Percentiles rank a stretch among this genome's conserved stretches.
These are phyloP conservation scores for Virgularia gustaviana DNA, from an alignment of 92 coral and sea anemone genomes.

Conservation along the genomic window DNA sequence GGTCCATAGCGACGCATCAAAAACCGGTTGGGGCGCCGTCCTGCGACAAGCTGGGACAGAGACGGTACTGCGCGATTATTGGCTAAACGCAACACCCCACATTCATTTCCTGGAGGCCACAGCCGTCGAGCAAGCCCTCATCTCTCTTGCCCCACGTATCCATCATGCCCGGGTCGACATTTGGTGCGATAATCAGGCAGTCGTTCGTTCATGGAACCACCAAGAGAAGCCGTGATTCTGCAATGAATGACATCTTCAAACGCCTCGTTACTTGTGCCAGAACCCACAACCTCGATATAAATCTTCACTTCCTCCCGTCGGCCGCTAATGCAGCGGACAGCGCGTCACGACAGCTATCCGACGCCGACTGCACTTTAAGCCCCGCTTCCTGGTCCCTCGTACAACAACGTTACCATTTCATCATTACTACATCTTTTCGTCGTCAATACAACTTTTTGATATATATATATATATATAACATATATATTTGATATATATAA, in stretches of 20 bases:
- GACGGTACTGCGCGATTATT: constrained; percentile 7
- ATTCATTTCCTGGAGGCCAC: too few relatives aligned
- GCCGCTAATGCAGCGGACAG: constrained; percentile 44
- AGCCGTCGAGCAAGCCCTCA: neutral
- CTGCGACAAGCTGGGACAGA: constrained; percentile 6
- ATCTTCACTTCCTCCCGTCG: constrained; percentile 35
- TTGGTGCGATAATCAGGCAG: too few relatives aligned
- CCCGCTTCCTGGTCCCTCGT: constrained; percentile 26
- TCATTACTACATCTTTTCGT: too few relatives aligned
- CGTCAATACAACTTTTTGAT: too few relatives aligned
- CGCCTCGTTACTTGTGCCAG: constrained; percentile 26
- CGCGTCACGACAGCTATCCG: constrained; percentile 31
- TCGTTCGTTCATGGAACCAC: too few relatives aligned
- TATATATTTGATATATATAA: too few relatives aligned
- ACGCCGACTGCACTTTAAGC: constrained; percentile 41
- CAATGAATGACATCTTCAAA: constrained; percentile 34
- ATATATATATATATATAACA: too few relatives aligned
- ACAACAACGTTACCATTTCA: too few relatives aligned
- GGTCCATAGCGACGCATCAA: constrained; percentile 1
- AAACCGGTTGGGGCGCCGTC: too few relatives aligned
- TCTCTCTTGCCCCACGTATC: constrained; percentile 4
- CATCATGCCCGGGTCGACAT: constrained; percentile 24
- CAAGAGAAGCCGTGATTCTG: constrained; percentile 48
- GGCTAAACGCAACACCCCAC: neutral
- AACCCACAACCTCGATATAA: constrained; percentile 35